Percentiles rank a stretch among this genome's conserved stretches.
These are phyloP conservation scores for Hylaea fasciaria DNA, from an alignment of 2,888 invertebrate genomes.

Conservation along the genomic window DNA sequence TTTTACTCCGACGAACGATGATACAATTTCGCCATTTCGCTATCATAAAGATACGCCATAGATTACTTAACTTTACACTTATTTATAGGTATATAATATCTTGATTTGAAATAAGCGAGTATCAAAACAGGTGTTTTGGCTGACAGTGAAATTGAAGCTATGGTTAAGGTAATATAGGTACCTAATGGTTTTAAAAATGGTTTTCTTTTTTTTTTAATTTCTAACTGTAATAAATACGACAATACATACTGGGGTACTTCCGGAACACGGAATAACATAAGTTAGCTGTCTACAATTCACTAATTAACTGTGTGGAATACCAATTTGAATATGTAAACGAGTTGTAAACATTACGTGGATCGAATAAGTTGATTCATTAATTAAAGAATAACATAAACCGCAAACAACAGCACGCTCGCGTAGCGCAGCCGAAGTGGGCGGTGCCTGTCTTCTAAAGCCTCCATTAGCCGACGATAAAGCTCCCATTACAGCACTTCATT, in stretches of 20 bases:
- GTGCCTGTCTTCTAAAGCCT: constrained; percentile 50
- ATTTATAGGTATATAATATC: background rate
- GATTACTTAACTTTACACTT: background rate
- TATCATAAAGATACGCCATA: constrained; percentile 11
- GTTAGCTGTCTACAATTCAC: too few relatives aligned
- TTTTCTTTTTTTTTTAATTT: too few relatives aligned
- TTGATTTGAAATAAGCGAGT: background rate
- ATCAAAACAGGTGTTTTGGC: too few relatives aligned
- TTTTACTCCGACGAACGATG: constrained; percentile 14
- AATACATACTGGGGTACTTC: too few relatives aligned
- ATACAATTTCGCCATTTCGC: constrained; percentile 8
- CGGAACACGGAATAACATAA: too few relatives aligned
- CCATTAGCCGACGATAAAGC: constrained; percentile 70
- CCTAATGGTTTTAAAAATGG: too few relatives aligned
- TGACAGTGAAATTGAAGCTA: too few relatives aligned
- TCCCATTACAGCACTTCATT: constrained; percentile 71
- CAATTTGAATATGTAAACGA: constrained; percentile 8
- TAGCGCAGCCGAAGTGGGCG: constrained; percentile 50
- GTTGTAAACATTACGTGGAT: constrained; percentile 4
- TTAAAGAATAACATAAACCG: constrained; percentile 16
- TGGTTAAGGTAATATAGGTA: too few relatives aligned
- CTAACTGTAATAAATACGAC: too few relatives aligned
- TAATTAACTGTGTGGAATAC: background rate
- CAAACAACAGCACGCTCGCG: constrained; percentile 16
- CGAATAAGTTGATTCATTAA: constrained; percentile 11